Conservation (phyloP, 1,140 invertebrate species). For the Oreohelix idahoensis region DNA sequence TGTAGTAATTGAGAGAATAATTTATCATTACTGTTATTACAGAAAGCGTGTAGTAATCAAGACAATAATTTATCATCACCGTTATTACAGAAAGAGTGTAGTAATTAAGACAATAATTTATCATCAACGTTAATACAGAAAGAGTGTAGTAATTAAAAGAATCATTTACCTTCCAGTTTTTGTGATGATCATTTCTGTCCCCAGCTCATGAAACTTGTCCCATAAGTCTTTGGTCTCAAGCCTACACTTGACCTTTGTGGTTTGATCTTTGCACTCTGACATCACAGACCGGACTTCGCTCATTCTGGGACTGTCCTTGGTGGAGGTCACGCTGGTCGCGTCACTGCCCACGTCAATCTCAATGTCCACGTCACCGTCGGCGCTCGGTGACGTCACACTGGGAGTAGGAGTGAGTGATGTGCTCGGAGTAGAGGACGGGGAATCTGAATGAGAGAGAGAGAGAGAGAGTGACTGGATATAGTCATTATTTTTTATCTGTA, state of each 20-base stretch:
- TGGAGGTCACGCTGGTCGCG: background rate
- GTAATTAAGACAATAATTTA: no score
- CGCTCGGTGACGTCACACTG: background rate
- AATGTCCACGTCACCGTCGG: slow-evolving; percentile 26
- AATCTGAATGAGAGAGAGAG: slow-evolving; percentile 12
- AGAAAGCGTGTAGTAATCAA: no score
- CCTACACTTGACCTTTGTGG: slow-evolving; percentile 56
- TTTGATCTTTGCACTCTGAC: background rate
- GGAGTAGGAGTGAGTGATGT: slow-evolving; percentile 15
- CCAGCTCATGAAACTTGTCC: slow-evolving; percentile 99
- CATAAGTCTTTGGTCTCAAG: slow-evolving; percentile 85
- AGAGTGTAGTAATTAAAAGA: background rate
- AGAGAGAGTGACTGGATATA: no score
- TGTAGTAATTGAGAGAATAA: no score
- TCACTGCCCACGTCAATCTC: slow-evolving; percentile 34
- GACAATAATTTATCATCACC: no score
- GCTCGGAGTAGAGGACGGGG: slow-evolving; percentile 6
- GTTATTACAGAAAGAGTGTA: no score
- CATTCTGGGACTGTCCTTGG: slow-evolving; percentile 12
- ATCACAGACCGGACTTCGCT: background rate
- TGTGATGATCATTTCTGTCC: slow-evolving; percentile 99
- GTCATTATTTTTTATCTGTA: no score
- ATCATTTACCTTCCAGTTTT: slow-evolving; percentile 95
- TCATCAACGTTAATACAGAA: no score
- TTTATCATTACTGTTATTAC: no score